phyloP scores from a whole-genome alignment of 2,113 vertebrate species.

The Anseranas semipalmata region DNA sequence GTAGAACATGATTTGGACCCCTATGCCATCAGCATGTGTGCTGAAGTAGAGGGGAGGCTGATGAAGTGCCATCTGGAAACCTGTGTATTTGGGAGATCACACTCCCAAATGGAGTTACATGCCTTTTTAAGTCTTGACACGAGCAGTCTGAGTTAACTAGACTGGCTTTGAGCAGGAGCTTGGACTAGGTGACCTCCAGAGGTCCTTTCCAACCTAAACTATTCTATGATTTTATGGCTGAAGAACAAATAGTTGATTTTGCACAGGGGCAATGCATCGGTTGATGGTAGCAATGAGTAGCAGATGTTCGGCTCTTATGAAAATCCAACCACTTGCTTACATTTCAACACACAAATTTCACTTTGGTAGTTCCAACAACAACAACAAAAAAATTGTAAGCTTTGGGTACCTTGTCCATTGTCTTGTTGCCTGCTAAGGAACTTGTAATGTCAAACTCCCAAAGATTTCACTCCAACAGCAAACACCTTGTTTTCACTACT shows the following conservation, averaged over 20 bases:
- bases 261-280: background rate
- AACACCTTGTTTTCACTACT: background rate
- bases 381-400: background rate
- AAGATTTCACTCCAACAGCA: background rate
- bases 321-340: background rate
- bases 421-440: background rate
- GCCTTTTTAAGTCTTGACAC: background rate
- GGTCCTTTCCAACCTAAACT: background rate
- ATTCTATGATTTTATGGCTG: background rate
- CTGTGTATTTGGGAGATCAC: background rate
- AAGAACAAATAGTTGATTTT: background rate
- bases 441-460: background rate
- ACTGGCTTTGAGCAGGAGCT: background rate
- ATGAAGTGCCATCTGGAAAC: background rate
- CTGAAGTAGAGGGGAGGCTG: background rate
- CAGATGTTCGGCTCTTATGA: background rate
- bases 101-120: background rate
- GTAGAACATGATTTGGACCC: background rate
- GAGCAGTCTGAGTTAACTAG: background rate
- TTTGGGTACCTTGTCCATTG: background rate
- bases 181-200: background rate
- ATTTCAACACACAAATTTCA: background rate
- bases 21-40: background rate
- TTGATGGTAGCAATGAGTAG: background rate
- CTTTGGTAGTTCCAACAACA: background rate